Conservation (phyloP, 2,797 vertebrate species). For the Limosa lapponica region DNA sequence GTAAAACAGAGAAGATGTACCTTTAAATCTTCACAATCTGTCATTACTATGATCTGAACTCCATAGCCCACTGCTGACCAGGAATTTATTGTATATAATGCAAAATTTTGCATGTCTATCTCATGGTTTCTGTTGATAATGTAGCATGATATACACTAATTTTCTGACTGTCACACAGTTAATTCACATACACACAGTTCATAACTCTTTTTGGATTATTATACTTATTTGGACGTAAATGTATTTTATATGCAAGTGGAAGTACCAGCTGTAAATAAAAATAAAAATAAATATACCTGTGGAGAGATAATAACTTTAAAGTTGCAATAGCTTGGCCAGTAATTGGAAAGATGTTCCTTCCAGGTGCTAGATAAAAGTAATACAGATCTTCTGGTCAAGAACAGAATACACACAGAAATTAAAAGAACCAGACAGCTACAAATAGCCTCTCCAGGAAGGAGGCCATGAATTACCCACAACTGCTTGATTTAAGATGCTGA, state of each 20-base stretch:
- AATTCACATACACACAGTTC: background rate
- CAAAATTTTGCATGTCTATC: background rate
- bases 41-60: background rate
- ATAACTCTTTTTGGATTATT: background rate
- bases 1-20: background rate
- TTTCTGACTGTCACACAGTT: background rate
- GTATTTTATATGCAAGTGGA: background rate
- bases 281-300: background rate
- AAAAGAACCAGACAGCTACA: background rate
- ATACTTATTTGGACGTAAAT: background rate
- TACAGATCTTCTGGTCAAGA: background rate
- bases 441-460: background rate
- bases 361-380: background rate
- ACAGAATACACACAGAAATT: background rate
- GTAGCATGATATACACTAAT: background rate
- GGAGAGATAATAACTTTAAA: background rate
- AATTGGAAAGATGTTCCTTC: background rate
- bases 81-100: background rate
- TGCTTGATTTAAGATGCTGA: background rate
- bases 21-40: background rate
- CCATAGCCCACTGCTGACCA: background rate
- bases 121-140: background rate
- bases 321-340: background rate
- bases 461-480: background rate
- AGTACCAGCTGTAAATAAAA: background rate